phyloP scores from a whole-genome alignment of 2,113 vertebrate genomes.

The Paracanthobrama guichenoti region DNA sequence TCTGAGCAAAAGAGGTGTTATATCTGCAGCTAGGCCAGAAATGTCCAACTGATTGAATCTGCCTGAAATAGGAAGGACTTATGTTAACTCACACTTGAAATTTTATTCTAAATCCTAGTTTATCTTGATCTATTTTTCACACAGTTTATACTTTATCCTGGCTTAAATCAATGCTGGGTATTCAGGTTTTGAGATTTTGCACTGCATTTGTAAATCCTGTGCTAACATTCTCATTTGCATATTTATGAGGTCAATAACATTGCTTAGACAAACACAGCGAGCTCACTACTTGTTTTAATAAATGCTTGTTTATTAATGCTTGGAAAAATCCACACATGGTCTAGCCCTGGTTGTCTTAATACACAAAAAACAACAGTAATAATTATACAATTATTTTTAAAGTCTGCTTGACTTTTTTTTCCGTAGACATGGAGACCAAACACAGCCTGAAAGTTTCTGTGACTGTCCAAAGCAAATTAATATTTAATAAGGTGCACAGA shows the following conservation, averaged over 20 bases:
- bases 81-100: not conserved
- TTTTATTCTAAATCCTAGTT: not conserved
- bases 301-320: not conserved
- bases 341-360: not conserved
- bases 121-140: conserved; percentile 3
- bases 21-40: not conserved
- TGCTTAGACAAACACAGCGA: conserved; percentile 7
- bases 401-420: not conserved
- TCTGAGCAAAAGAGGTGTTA: not conserved
- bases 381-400: no score
- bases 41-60: not conserved
- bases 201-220: not conserved
- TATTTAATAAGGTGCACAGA: conserved; percentile 15
- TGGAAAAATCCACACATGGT: not conserved
- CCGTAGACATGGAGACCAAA: not conserved
- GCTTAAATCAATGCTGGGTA: not conserved
- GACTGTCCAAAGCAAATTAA: not conserved
- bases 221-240: not conserved
- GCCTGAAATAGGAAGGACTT: not conserved
- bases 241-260: conserved; percentile 18
- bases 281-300: not conserved
- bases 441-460: not conserved
- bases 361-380: no score
- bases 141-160: not conserved
- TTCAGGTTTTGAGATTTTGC: not conserved